Evolutionary conservation across 2,797 vertebrate genomes (phyloP), one percentile per base, ranked within the genome.

Genomic region (Brachyalestes nurse): DNA sequence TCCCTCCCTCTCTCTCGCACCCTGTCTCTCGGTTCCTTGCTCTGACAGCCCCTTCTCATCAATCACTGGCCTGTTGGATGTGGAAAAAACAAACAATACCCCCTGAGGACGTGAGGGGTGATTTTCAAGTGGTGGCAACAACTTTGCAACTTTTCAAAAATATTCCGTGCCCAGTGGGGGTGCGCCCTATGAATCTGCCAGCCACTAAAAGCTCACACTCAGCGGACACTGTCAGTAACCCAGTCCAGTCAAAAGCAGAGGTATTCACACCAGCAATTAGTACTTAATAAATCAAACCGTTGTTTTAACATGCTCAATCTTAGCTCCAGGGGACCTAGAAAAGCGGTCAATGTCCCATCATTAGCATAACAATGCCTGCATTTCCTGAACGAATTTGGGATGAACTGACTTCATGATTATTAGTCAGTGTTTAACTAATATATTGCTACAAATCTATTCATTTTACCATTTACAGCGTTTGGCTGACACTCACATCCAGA

Each of bases 161-260:
- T 94, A 92, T 93, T 92, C 85, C 76, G 69, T 86, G 80, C 91
- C 79, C 88, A 89, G 89, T 79, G 78, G 87, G 89, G 87, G 90
- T 73, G 66, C 77, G 79, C 75, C 53, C 87, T 78, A 91, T 89
- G 91, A 91, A 90, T 89, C 86, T 90, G 90, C 89, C 88, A 92
- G 89, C 91, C 89, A 94, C 92, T 93, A 94, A 94, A 95, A 92
- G 92, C 91, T 94, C 89, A 88, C 93, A 94, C 93, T 94, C 92
- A 92, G 86, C 88, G 77, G 86, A 84, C 83, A 87, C 91, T 91
- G 90, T 93, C 92, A 93, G 94, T 94, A 95, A 94, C 88, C 88
- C 92, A 90, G 93, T 83, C 82, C 89, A 55, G 88, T 89, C 86
- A 86, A 89, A 87, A 87, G 67, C 82, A 89, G 87, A 92, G 93